Conservation (phyloP, 2,797 vertebrate species). For the Danio aesculapii region DNA sequence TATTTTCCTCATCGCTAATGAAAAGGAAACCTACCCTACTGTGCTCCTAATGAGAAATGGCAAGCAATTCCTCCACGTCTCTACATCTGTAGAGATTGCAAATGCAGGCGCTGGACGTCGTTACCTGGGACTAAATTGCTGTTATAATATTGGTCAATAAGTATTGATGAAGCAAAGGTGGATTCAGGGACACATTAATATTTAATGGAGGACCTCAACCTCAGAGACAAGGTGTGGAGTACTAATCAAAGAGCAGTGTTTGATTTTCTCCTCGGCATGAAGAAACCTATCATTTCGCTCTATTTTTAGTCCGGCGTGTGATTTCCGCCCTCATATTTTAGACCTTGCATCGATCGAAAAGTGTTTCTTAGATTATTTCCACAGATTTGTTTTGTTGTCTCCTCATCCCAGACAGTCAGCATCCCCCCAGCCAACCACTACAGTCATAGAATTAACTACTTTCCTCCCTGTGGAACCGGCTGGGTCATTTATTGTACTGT, state of each 20-base stretch:
- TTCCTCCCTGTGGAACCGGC: background rate
- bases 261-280: constrained; percentile 66
- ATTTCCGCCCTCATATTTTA: constrained; percentile 38
- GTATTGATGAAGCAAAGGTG: constrained; percentile 76
- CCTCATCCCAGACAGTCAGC: background rate
- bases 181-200: constrained; percentile 70
- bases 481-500: background rate
- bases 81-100: constrained; percentile 68
- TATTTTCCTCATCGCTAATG: constrained; percentile 74
- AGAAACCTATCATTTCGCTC: constrained; percentile 26
- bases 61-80: constrained; percentile 68
- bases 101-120: constrained; percentile 73
- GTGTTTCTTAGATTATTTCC: constrained; percentile 35
- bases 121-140: constrained; percentile 72
- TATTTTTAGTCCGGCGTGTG: constrained; percentile 38
- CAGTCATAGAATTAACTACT: constrained; percentile 15
- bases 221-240: constrained; percentile 56
- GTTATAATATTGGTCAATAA: constrained; percentile 78
- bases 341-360: constrained; percentile 29
- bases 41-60: constrained; percentile 78
- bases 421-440: background rate
- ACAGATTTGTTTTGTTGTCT: constrained; percentile 27
- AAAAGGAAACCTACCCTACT: constrained; percentile 70
- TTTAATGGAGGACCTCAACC: constrained; percentile 69
- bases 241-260: constrained; percentile 55